Percentiles rank a stretch among this genome's conserved stretches.
phyloP scores from a whole-genome alignment of 2,797 vertebrate species.

The Rhabdomys pumilio region DNA sequence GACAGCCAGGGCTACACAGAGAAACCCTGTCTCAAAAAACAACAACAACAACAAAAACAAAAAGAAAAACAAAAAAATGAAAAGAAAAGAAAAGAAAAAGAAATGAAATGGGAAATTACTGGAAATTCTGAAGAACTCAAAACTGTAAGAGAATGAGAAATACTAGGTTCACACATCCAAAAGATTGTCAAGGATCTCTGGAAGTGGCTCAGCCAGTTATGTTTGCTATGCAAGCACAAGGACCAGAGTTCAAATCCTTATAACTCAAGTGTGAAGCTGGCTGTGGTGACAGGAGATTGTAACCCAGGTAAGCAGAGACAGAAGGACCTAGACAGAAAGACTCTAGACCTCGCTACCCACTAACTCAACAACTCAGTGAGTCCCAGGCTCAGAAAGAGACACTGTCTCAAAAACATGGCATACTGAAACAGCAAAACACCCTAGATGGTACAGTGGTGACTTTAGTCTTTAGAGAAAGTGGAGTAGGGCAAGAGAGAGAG shows the following conservation, averaged over 20 bases:
- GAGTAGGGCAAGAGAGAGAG: neutral
- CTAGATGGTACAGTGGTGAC: neutral
- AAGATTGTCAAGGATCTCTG: too few relatives aligned
- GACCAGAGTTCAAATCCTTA: too few relatives aligned
- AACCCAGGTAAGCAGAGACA: neutral
- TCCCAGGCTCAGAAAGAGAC: neutral
- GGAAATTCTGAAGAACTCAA: too few relatives aligned
- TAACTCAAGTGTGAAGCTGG: neutral
- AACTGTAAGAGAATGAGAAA: neutral
- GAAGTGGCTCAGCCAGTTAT: too few relatives aligned
- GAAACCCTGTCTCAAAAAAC: too few relatives aligned
- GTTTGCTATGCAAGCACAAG: too few relatives aligned
- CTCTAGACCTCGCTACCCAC: neutral
- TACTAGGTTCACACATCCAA: neutral
- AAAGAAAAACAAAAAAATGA: neutral
- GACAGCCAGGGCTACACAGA: too few relatives aligned
- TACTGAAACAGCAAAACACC: neutral
- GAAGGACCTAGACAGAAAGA: neutral
- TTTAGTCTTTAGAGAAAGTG: neutral
- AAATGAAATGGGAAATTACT: neutral
- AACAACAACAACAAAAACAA: too few relatives aligned
- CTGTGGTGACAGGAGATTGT: neutral
- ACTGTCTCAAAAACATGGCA: neutral
- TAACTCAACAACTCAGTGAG: neutral
- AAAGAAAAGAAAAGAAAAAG: neutral